phyloP scores from a whole-genome alignment of 1,140 invertebrate genomes.

The Aethina tumida region DNA sequence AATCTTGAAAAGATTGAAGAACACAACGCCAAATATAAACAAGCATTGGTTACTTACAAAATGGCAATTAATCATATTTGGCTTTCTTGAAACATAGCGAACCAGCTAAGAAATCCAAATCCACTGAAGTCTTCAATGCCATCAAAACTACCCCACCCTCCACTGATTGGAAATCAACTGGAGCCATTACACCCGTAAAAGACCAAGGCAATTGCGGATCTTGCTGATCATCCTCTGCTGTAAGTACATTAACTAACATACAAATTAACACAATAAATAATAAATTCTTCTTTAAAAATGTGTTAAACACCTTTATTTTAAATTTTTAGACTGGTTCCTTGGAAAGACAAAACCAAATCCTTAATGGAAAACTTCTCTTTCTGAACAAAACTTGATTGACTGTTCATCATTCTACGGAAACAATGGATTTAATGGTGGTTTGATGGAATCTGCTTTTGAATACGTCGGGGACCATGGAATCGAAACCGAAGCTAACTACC shows the following conservation, averaged over 20 bases:
- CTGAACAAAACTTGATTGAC: constrained; percentile 54
- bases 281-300: not conserved
- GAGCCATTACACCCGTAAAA: constrained; percentile 29
- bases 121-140: too few relatives aligned
- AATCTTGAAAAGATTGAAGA: too few relatives aligned
- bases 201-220: constrained; percentile 34
- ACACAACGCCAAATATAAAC: too few relatives aligned
- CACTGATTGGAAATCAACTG: constrained; percentile 30
- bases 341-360: constrained; percentile 63
- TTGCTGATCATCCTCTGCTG: constrained; percentile 48
- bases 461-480: constrained; percentile 60
- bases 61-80: too few relatives aligned
- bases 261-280: too few relatives aligned
- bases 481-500: constrained; percentile 51
- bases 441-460: constrained; percentile 48
- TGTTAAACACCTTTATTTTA: not conserved
- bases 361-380: constrained; percentile 55
- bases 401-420: constrained; percentile 50
- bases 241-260: too few relatives aligned
- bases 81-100: too few relatives aligned
- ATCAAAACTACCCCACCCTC: too few relatives aligned
- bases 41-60: too few relatives aligned
- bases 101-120: too few relatives aligned
- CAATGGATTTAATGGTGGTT: constrained; percentile 54
- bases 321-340: constrained; percentile 53